phyloP scores from a whole-genome alignment of 2,888 invertebrate species.

The Theristus sp. region DNA sequence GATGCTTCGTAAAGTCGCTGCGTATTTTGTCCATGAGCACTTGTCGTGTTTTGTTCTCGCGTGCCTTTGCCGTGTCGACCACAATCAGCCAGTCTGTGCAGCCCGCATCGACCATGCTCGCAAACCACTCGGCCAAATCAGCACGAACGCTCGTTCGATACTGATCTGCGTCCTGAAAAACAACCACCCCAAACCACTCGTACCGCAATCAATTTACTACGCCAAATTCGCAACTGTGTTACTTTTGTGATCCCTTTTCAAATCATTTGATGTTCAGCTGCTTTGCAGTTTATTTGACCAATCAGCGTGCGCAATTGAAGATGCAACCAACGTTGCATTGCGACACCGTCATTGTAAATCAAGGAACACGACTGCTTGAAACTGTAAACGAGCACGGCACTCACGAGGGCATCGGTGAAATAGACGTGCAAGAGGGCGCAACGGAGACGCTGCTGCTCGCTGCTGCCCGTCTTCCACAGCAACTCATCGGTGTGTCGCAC shows the following conservation, averaged over 20 bases:
- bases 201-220: not conserved
- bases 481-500: not conserved
- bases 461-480: not conserved
- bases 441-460: not conserved
- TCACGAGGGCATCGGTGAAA: not conserved
- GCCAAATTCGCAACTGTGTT: not conserved
- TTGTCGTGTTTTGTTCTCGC: not conserved
- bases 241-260: not conserved
- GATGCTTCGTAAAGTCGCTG: not conserved
- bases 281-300: not conserved
- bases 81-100: conserved; percentile 4
- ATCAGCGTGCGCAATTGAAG: too few relatives aligned
- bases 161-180: not conserved
- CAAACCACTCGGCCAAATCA: conserved; percentile 3
- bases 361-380: too few relatives aligned
- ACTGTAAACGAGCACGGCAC: not conserved
- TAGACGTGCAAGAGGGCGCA: not conserved
- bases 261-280: not conserved
- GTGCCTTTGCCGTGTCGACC: not conserved
- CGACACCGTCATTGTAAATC: too few relatives aligned
- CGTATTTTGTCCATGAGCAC: not conserved
- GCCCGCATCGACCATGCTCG: conserved; percentile 1
- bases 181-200: not conserved
- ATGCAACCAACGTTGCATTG: too few relatives aligned
- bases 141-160: not conserved